Evolutionary conservation across 1,140 invertebrate species (phyloP).

Genomic region (Pissodes strobi): DNA sequence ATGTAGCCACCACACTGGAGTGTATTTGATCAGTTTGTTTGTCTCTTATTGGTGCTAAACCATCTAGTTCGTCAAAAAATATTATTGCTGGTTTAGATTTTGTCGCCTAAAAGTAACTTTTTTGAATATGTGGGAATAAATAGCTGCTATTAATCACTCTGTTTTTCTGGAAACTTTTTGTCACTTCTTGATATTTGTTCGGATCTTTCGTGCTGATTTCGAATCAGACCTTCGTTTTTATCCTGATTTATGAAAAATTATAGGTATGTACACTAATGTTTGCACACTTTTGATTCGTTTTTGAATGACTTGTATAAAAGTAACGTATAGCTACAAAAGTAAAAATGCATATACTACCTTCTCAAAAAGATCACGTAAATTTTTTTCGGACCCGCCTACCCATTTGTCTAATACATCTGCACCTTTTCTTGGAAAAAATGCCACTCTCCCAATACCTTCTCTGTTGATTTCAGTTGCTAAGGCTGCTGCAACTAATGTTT

Average conservation of each 20-base stretch:
- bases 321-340: too few species aligned
- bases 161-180: too few species aligned
- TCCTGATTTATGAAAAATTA: too few species aligned
- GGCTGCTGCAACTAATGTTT: constrained; percentile 61
- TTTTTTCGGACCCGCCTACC: constrained; percentile 62
- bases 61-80: constrained; percentile 90
- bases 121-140: too few species aligned
- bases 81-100: constrained; percentile 83
- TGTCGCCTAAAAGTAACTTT: constrained; percentile 64
- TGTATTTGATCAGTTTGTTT: constrained; percentile 90
- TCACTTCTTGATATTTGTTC: too few species aligned
- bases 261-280: too few species aligned
- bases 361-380: constrained; percentile 59
- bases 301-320: too few species aligned
- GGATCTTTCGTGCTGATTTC: neutral
- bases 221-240: neutral
- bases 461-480: constrained; percentile 59
- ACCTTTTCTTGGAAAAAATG: constrained; percentile 61
- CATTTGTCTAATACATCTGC: constrained; percentile 62
- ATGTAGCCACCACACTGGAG: constrained; percentile 85
- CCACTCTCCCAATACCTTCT: constrained; percentile 57
- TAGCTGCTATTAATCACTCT: too few species aligned
- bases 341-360: too few species aligned
- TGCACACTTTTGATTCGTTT: too few species aligned
- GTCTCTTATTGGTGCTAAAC: constrained; percentile 82